phyloP scores from a whole-genome alignment of 1,140 invertebrate species.

The Conopomorpha cramerella region DNA sequence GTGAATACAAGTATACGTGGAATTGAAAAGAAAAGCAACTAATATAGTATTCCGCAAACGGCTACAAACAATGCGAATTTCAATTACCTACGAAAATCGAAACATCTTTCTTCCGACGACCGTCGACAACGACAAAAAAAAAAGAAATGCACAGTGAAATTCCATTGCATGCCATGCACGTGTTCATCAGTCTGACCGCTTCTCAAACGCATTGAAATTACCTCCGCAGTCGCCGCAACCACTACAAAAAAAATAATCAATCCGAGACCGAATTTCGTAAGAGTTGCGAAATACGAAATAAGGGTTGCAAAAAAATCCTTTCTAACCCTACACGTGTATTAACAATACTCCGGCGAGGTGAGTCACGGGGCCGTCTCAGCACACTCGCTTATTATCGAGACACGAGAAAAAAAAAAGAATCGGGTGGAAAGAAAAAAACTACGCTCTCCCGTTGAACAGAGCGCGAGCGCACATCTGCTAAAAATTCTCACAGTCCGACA shows the following conservation, averaged over 20 bases:
- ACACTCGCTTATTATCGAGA: constrained; percentile 39
- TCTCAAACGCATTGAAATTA: constrained; percentile 13
- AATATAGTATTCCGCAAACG: no score
- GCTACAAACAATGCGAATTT: no score
- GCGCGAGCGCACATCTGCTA: constrained; percentile 56
- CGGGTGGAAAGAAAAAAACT: no score
- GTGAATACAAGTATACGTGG: no score
- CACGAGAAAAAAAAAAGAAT: constrained; percentile 34
- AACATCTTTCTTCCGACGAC: no score
- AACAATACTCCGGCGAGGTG: constrained; percentile 41
- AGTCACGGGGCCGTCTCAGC: constrained; percentile 37
- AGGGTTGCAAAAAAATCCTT: constrained; percentile 56
- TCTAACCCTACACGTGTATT: constrained; percentile 55
- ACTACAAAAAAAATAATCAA: constrained; percentile 40
- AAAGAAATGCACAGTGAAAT: no score
- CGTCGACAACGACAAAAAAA: no score
- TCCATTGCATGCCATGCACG: no score
- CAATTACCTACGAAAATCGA: no score
- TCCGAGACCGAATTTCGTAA: constrained; percentile 56
- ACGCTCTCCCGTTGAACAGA: constrained; percentile 37
- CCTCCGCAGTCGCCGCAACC: no score
- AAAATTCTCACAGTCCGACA: constrained; percentile 52
- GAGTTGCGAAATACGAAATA: constrained; percentile 55
- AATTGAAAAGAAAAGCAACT: no score
- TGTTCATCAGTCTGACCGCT: no score